Evolutionary conservation across 1,140 invertebrate species (phyloP).

Genomic region (Aphaenogaster rudis): DNA sequence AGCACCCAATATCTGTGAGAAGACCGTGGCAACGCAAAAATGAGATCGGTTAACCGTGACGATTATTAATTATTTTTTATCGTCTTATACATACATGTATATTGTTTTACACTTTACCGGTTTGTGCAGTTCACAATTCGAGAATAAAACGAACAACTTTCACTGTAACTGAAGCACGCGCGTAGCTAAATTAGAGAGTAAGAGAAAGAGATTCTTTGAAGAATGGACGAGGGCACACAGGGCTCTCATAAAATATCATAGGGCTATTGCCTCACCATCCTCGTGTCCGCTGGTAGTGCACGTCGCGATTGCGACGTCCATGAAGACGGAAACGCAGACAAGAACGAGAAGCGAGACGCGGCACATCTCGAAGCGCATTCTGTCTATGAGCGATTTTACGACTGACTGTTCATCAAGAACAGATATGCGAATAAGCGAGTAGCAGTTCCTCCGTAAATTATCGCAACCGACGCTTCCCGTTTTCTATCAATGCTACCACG

Average conservation of each 20-base stretch:
- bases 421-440: neutral
- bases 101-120: neutral
- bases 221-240: neutral
- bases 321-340: conserved; percentile 54
- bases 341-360: conserved; percentile 56
- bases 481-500: conserved; percentile 30
- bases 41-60: neutral
- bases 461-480: conserved; percentile 62
- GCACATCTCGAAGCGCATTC: conserved; percentile 57
- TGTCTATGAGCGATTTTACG: conserved; percentile 9
- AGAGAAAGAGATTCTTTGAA: neutral
- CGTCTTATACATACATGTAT: neutral
- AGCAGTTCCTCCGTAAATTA: conserved; percentile 51
- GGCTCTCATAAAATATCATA: neutral
- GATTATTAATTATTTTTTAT: neutral
- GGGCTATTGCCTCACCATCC: conserved; percentile 66
- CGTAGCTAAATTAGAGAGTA: neutral
- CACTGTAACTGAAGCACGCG: neutral
- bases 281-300: conserved; percentile 75
- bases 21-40: neutral
- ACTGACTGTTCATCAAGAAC: conserved; percentile 38
- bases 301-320: conserved; percentile 37
- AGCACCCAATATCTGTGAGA: neutral
- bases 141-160: neutral
- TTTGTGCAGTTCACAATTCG: neutral